phyloP scores from a whole-genome alignment of 1,140 invertebrate species.

The Orussus abietinus region DNA sequence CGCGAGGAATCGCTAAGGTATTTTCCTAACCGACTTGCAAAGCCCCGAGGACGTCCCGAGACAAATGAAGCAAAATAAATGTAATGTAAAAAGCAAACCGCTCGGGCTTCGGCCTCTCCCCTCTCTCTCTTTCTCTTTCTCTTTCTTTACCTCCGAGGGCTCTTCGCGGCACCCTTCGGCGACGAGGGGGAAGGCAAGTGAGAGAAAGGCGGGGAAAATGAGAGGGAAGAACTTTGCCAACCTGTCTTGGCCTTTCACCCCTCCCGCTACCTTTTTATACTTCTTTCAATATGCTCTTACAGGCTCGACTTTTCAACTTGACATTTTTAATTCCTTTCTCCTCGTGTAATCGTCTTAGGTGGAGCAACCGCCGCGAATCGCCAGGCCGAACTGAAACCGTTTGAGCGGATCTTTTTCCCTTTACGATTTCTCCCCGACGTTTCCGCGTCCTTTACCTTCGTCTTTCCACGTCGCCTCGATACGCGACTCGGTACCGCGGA shows the following conservation, averaged over 20 bases:
- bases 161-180: slow-evolving; percentile 1
- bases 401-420: slow-evolving; percentile 20
- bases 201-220: neutral
- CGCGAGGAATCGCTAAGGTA: slow-evolving; percentile 28
- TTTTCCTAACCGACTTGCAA: slow-evolving; percentile 35
- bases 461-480: too few relatives aligned
- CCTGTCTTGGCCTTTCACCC: slow-evolving; percentile 21
- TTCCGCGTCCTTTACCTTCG: too few relatives aligned
- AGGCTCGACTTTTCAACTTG: slow-evolving; percentile 32
- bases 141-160: neutral
- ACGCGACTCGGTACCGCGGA: too few relatives aligned
- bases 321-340: slow-evolving; percentile 29
- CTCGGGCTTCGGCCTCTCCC: slow-evolving; percentile 13
- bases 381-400: slow-evolving; percentile 9
- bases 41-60: slow-evolving; percentile 33
- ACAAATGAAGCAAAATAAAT: slow-evolving; percentile 39
- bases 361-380: neutral
- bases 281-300: slow-evolving; percentile 32
- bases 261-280: slow-evolving; percentile 22
- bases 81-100: slow-evolving; percentile 34
- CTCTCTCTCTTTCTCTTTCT: neutral
- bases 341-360: slow-evolving; percentile 36
- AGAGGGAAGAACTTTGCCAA: slow-evolving; percentile 5
- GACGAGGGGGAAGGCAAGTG: neutral
- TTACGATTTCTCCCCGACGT: slow-evolving; percentile 2